phyloP scores from a whole-genome alignment of 1,140 invertebrate species.

The Trichonephila inaurata region DNA sequence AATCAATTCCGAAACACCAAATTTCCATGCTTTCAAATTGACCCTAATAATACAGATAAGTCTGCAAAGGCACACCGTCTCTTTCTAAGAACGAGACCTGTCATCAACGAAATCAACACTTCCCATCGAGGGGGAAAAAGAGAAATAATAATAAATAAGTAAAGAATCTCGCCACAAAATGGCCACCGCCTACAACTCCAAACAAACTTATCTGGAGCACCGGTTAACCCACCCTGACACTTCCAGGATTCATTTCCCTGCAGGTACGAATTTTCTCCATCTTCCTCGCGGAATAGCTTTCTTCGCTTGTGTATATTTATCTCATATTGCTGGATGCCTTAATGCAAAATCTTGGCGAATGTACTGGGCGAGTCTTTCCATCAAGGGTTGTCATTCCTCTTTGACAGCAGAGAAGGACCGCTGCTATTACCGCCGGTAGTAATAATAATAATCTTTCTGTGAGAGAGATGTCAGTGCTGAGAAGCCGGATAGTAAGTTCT shows the following conservation, averaged over 20 bases:
- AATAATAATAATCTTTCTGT: not conserved
- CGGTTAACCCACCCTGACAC: conserved; percentile 15
- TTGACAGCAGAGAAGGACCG: not conserved
- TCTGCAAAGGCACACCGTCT: not conserved
- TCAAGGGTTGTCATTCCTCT: not conserved
- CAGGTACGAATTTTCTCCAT: not conserved
- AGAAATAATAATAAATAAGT: not conserved
- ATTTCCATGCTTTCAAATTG: not conserved
- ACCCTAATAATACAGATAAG: not conserved
- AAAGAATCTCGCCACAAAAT: not conserved
- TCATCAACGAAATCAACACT: conserved; percentile 19
- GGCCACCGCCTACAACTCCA: not conserved
- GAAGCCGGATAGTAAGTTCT: not conserved
- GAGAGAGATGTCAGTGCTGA: not conserved
- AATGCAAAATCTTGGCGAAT: not conserved
- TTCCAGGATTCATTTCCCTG: not conserved
- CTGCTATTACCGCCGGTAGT: not conserved
- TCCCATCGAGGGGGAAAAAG: not conserved
- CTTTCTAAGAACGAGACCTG: not conserved
- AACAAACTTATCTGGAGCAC: conserved; percentile 12
- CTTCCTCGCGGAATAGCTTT: not conserved
- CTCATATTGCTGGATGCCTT: not conserved
- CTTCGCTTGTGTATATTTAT: not conserved
- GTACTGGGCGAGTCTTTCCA: not conserved
- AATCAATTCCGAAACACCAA: not conserved